Evolutionary conservation across 2,797 vertebrate genomes (phyloP).

Genomic region (Crax fasciolata): DNA sequence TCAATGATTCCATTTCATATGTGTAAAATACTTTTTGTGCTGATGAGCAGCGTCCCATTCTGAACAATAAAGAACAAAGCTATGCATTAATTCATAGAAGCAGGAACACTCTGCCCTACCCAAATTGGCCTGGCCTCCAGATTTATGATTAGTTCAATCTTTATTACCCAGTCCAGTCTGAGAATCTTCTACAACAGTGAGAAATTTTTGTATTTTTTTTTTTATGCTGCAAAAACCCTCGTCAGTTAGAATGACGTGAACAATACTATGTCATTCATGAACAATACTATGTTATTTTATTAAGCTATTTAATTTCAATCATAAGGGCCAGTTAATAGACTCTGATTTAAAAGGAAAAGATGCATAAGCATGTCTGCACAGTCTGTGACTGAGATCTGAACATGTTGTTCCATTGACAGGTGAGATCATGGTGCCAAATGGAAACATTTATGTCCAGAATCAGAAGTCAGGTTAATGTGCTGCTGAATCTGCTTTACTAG

Average conservation of each 20-base stretch:
- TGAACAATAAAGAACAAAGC: not conserved
- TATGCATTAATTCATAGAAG: not conserved
- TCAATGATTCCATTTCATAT: not conserved
- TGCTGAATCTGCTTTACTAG: slow-evolving; percentile 2
- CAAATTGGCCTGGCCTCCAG: not conserved
- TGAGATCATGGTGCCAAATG: not conserved
- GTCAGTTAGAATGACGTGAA: slow-evolving; percentile 15
- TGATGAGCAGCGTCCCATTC: not conserved
- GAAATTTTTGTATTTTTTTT: not conserved
- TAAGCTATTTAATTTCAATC: not conserved
- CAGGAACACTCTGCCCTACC: not conserved
- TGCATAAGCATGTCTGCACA: slow-evolving; percentile 16
- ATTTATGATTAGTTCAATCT: not conserved
- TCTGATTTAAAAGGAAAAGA: slow-evolving; percentile 38
- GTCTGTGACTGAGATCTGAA: slow-evolving; percentile 28
- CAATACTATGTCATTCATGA: slow-evolving; percentile 7
- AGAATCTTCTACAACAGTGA: not conserved
- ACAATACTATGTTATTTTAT: not conserved
- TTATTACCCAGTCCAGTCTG: not conserved
- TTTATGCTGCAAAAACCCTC: not conserved
- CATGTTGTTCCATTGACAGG: slow-evolving; percentile 40
- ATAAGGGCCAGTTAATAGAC: not conserved
- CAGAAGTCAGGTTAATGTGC: slow-evolving; percentile 16
- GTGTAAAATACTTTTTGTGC: not conserved
- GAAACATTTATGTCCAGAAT: slow-evolving; percentile 51